A percentile compares a stretch with the other conserved stretches of the same genome.
These are phyloP conservation scores for Vannuccia rotundouncinata DNA, from an alignment of 2,888 invertebrate genomes.

Conservation along the genomic window DNA sequence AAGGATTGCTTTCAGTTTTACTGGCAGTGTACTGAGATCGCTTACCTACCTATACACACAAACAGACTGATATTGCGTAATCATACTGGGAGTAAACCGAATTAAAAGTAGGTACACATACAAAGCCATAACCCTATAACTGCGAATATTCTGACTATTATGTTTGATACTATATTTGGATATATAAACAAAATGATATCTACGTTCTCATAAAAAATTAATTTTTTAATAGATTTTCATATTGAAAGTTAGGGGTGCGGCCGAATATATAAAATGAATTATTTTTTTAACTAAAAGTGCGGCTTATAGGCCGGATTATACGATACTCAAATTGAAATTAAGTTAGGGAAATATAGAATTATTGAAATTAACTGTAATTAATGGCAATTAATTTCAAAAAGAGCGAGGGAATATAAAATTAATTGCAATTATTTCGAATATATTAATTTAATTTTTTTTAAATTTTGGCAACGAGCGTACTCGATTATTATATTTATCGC, in stretches of 20 bases:
- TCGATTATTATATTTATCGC: too few relatives aligned
- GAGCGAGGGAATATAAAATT: too few relatives aligned
- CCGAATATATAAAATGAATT: too few relatives aligned
- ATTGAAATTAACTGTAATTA: too few relatives aligned
- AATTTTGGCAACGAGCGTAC: too few relatives aligned
- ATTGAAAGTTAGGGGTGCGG: neutral
- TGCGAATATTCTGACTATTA: neutral
- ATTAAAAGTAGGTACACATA: neutral
- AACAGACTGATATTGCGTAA: neutral
- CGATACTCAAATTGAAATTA: too few relatives aligned
- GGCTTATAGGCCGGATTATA: too few relatives aligned
- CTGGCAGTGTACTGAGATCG: neutral
- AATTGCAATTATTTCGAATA: too few relatives aligned
- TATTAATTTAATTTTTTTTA: too few relatives aligned
- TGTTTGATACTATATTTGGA: neutral
- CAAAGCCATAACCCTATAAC: neutral
- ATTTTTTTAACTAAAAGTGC: too few relatives aligned
- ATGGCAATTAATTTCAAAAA: too few relatives aligned
- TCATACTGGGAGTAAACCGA: neutral
- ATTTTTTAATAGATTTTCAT: neutral
- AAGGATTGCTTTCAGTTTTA: neutral
- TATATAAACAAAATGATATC: neutral
- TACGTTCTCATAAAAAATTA: neutral
- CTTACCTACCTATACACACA: neutral
- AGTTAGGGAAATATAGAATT: too few relatives aligned